Evolutionary conservation across 2,888 invertebrate species (phyloP).

Genomic region (Chironomus tentans): DNA sequence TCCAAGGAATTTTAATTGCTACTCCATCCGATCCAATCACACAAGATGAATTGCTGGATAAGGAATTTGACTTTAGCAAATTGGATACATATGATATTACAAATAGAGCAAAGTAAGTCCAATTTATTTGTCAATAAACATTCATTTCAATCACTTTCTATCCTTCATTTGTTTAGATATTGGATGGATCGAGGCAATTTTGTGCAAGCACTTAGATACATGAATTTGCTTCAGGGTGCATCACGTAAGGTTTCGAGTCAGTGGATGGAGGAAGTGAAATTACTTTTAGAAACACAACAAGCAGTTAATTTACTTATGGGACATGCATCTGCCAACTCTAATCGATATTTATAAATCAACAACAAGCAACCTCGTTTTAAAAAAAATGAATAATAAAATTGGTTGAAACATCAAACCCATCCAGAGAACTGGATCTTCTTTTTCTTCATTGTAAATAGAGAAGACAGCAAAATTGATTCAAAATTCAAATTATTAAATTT

Average conservation of each 20-base stretch:
- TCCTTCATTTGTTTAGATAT: conserved; percentile 48
- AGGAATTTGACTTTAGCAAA: conserved; percentile 59
- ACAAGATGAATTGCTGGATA: conserved; percentile 60
- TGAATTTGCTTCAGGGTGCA: conserved; percentile 81
- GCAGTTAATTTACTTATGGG: conserved; percentile 84
- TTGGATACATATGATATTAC: conserved; percentile 83
- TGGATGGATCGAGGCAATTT: conserved; percentile 85
- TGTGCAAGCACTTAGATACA: conserved; percentile 73
- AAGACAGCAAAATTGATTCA: too few relatives aligned
- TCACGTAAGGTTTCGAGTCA: conserved; percentile 71
- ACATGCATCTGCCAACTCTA: conserved; percentile 71
- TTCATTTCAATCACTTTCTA: too few relatives aligned
- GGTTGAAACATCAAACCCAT: too few relatives aligned
- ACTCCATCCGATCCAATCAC: conserved; percentile 61
- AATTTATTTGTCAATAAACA: not conserved
- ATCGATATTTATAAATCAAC: conserved; percentile 42
- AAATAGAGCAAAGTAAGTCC: conserved; percentile 68
- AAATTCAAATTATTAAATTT: too few relatives aligned
- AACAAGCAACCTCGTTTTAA: not conserved
- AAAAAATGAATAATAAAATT: too few relatives aligned
- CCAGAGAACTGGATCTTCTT: too few relatives aligned
- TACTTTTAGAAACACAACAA: conserved; percentile 80
- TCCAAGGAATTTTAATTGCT: conserved; percentile 78
- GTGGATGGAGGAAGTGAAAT: conserved; percentile 78
- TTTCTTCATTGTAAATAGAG: too few relatives aligned